These are phyloP conservation scores for Hybos culiciformis DNA, from an alignment of 2,888 invertebrate species.

Conservation along the genomic window DNA sequence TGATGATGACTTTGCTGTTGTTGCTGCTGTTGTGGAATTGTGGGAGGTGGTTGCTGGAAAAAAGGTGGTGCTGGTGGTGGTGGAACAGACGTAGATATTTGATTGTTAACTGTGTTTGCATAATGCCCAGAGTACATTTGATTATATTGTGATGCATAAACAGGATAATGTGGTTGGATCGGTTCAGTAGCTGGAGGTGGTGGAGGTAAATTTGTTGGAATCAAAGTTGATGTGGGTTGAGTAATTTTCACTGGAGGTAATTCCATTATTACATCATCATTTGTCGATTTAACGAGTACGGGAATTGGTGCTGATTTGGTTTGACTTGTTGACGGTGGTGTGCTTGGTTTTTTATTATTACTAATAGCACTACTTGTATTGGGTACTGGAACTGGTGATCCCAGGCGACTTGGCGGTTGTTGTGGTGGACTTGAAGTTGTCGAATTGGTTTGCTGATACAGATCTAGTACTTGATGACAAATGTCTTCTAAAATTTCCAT, in stretches of 20 bases:
- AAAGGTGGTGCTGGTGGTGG: conserved; percentile 24
- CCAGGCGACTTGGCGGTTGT: conserved; percentile 43
- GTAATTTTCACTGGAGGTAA: not conserved
- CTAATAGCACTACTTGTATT: conserved; percentile 20
- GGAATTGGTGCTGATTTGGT: not conserved
- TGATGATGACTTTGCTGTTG: conserved; percentile 3
- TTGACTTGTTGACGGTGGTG: conserved; percentile 15
- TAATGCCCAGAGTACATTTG: conserved; percentile 34
- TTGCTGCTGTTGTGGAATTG: conserved; percentile 17
- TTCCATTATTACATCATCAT: not conserved
- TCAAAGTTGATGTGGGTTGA: not conserved
- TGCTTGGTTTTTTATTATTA: conserved; percentile 12
- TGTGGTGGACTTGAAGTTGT: conserved; percentile 48
- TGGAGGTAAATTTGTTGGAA: not conserved
- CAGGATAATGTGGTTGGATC: conserved; percentile 8
- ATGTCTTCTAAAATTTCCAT: conserved; percentile 93
- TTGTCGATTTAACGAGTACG: conserved; percentile 11
- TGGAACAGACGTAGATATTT: conserved; percentile 23
- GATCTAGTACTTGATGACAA: conserved; percentile 87
- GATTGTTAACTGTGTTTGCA: conserved; percentile 16
- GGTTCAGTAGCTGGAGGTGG: conserved; percentile 8
- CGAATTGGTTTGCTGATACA: conserved; percentile 67
- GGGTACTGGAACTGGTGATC: conserved; percentile 40
- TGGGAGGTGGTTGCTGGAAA: conserved; percentile 13
- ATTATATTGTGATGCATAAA: conserved; percentile 35